Evolutionary conservation across 2,113 vertebrate genomes (phyloP), one percentile per base, ranked within the genome.

Genomic region (Dipodomys stephensi): DNA sequence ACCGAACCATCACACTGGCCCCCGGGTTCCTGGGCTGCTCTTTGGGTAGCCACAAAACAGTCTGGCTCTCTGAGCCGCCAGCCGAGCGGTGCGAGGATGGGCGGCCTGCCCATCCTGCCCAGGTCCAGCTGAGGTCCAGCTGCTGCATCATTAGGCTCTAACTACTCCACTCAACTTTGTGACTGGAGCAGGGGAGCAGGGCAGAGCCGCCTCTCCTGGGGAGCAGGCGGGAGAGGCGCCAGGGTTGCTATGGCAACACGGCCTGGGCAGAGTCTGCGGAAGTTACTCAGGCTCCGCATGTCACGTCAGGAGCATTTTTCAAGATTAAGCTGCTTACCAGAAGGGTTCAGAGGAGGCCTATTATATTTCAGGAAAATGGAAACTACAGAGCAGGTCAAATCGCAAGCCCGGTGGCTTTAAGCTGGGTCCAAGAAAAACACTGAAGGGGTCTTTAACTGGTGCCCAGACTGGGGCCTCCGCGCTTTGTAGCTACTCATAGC

Each of bases 301-400:
- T 88, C 92, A 87, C 95, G 78, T 81, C 95, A 94, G 72, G 28
- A 49, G 90, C 32, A 74, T 94, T 97, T 97, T 85, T 96, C 96
- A 88, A 67, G 96, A 94, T 95, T 71, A 94, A 97, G 95, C 62
- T 94, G 95, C 96, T 97, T 96, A 91, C 95, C 96, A 92, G 96
- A 94, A 87, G 96, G 91, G 88, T 87, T 91, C 85, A 39, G 94
- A 92, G 89, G 73, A 84, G 92, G 89, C 95, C 93, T 89, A 84
- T 93, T 92, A 94, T 87, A 88, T 95, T 97, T 95, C 90, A 95
- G 71, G 93, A 77, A 95, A 93, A 93, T 81, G 90, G 95, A 83
- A 91, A 91, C 77, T 60, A 84, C 86, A 88, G 92, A 95, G 94
- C 92, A 77, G 96, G 96, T 93, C 93, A 85, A 62, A 94, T 94